Evolutionary conservation across 2,113 vertebrate genomes (phyloP).

Genomic region (Chiloscyllium plagiosum): DNA sequence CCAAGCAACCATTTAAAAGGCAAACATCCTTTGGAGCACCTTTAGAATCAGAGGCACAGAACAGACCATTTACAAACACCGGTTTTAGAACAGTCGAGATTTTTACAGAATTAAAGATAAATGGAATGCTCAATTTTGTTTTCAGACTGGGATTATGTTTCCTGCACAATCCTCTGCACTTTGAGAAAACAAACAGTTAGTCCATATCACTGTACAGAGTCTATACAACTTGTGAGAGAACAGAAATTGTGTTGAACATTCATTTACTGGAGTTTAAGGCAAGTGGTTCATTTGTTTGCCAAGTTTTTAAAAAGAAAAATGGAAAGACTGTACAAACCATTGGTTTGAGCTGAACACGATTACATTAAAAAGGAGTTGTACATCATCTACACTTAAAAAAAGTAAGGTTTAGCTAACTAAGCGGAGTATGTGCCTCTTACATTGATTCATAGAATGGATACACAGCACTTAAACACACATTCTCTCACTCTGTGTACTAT

Average conservation of each 20-base stretch:
- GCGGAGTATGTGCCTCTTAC: neutral
- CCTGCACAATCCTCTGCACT: neutral
- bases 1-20: slow-evolving; percentile 42
- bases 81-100: neutral
- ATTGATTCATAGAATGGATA: neutral
- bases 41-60: slow-evolving; percentile 59
- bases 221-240: slow-evolving; percentile 11
- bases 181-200: neutral
- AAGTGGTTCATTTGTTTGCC: slow-evolving; percentile 54
- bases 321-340: neutral
- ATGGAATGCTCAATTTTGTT: neutral
- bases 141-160: too few relatives aligned
- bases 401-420: neutral
- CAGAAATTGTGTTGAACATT: slow-evolving; percentile 50
- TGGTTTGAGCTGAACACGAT: slow-evolving; percentile 21
- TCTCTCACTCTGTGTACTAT: neutral
- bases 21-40: slow-evolving; percentile 52
- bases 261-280: slow-evolving; percentile 66
- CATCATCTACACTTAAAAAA: neutral
- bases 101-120: neutral
- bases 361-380: neutral
- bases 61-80: neutral
- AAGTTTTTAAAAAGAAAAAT: slow-evolving; percentile 3
- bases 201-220: neutral
- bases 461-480: neutral